These are phyloP conservation scores for Gonatopus flavifemur DNA, from an alignment of 1,140 invertebrate genomes.

Conservation along the genomic window DNA sequence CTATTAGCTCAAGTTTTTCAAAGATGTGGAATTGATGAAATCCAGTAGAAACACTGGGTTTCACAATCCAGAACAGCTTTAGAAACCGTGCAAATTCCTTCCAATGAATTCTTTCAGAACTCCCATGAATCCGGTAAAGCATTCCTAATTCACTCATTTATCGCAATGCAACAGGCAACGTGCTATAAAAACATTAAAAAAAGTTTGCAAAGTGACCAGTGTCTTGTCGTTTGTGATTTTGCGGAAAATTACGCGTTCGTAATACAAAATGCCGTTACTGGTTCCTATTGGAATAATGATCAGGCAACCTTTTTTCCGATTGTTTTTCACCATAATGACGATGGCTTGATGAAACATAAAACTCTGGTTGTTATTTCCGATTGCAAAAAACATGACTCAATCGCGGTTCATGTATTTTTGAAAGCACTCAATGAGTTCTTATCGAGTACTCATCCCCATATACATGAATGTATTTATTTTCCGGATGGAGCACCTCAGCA, in stretches of 20 bases:
- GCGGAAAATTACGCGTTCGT: too few relatives aligned
- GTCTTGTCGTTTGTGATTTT: constrained; percentile 25
- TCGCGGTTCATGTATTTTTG: constrained; percentile 14
- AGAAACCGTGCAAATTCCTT: neutral
- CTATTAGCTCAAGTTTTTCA: neutral
- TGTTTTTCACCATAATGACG: constrained; percentile 12
- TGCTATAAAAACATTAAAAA: constrained; percentile 14
- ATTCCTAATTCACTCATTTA: constrained; percentile 17
- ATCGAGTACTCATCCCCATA: neutral
- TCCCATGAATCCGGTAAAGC: neutral
- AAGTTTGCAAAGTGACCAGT: constrained; percentile 7
- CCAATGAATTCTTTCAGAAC: neutral
- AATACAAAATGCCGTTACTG: constrained; percentile 38
- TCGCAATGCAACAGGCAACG: constrained; percentile 19
- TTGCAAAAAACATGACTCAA: too few relatives aligned
- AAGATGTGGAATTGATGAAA: neutral
- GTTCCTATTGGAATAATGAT: constrained; percentile 28
- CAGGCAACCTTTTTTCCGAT: constrained; percentile 33
- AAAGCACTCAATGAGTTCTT: constrained; percentile 7
- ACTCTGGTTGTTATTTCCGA: constrained; percentile 13
- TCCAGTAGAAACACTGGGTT: neutral
- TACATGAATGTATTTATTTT: constrained; percentile 32
- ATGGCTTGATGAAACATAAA: neutral
- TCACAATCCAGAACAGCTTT: neutral
- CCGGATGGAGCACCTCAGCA: constrained; percentile 36